Conservation (phyloP, 2,113 vertebrate species). For the Bos javanicus region DNA sequence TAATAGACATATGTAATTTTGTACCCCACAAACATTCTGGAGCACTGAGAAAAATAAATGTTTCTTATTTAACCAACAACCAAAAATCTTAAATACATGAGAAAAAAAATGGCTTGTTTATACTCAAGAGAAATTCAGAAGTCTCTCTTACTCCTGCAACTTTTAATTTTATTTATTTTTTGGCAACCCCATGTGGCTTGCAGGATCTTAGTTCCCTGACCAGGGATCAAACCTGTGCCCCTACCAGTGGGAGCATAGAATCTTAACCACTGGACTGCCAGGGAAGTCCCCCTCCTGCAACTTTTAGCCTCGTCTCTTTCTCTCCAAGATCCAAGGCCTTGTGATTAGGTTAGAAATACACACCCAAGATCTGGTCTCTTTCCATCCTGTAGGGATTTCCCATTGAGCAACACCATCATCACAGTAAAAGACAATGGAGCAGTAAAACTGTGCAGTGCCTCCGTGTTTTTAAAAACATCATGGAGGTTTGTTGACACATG, state of each 20-base stretch:
- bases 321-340: too few relatives aligned
- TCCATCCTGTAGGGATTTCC: background rate
- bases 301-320: background rate
- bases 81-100: background rate
- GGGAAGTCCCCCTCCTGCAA: background rate
- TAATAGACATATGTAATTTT: background rate
- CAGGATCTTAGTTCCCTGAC: background rate
- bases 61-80: background rate
- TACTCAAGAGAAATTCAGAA: background rate
- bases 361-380: background rate
- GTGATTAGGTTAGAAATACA: too few relatives aligned
- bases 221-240: background rate
- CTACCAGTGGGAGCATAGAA: background rate
- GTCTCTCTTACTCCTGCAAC: too few relatives aligned
- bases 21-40: background rate
- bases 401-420: rapidly evolving
- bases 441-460: background rate
- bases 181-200: background rate
- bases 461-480: rapidly evolving
- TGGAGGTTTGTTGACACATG: background rate
- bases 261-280: background rate
- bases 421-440: background rate
- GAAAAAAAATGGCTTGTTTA: background rate
- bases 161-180: background rate
- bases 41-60: background rate